Conservation (phyloP, 2,888 invertebrate species). For the Cosmorhoe ocellata region DNA sequence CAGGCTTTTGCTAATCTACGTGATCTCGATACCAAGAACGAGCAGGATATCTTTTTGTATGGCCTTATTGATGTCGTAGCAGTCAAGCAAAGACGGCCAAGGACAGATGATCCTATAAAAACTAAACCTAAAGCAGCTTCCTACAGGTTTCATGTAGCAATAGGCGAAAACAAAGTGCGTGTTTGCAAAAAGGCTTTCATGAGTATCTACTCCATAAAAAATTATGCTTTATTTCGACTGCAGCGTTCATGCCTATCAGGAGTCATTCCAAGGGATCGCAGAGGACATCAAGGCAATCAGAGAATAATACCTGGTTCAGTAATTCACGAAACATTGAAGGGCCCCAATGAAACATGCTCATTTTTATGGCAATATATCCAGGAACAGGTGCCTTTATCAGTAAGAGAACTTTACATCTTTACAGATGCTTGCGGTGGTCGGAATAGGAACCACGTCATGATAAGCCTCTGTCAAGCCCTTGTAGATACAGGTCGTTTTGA, state of each 20-base stretch:
- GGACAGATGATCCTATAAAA: too few relatives aligned
- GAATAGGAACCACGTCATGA: conserved; percentile 6
- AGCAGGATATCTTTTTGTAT: conserved; percentile 8
- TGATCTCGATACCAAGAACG: conserved; percentile 4
- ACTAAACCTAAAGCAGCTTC: too few relatives aligned
- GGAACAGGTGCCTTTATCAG: conserved; percentile 1
- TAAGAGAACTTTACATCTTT: conserved; percentile 11
- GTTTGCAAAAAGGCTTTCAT: too few relatives aligned
- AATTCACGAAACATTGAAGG: background rate
- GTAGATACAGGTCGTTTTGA: conserved; percentile 5
- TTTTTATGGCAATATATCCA: conserved; percentile 5
- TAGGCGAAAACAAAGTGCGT: too few relatives aligned
- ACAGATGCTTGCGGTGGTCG: conserved; percentile 11
- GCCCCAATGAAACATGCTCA: conserved; percentile 4
- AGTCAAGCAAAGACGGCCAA: too few relatives aligned
- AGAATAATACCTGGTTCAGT: background rate
- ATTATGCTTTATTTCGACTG: background rate
- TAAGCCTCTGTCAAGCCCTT: conserved; percentile 5
- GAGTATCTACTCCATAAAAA: too few relatives aligned
- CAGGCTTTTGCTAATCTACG: conserved; percentile 7
- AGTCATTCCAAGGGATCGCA: background rate
- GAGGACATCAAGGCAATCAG: background rate
- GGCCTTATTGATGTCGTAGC: conserved; percentile 1
- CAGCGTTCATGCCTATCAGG: background rate
- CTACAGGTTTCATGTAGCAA: too few relatives aligned